Evolutionary conservation across 2,113 vertebrate species (phyloP).

Genomic region (Herpetotheres cachinnans): DNA sequence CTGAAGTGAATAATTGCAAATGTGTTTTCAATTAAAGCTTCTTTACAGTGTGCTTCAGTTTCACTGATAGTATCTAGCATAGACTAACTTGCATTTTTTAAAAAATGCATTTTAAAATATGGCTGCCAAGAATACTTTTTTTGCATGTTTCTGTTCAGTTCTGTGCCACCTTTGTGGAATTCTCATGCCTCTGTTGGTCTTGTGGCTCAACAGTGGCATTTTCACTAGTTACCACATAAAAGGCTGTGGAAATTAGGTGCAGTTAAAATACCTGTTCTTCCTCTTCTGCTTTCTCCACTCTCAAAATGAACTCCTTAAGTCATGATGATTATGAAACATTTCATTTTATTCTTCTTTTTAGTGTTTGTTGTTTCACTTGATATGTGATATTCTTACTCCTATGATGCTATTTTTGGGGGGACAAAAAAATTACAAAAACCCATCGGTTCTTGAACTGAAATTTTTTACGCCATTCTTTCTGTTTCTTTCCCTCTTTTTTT

Average conservation of each 20-base stretch:
- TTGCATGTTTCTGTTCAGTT: not conserved
- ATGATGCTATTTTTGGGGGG: not conserved
- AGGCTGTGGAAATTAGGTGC: not conserved
- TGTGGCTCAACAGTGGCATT: not conserved
- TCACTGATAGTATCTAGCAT: not conserved
- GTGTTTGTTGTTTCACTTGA: not conserved
- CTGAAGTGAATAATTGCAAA: slow-evolving; percentile 25
- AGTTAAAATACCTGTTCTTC: not conserved
- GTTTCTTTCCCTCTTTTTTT: not conserved
- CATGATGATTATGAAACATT: not conserved
- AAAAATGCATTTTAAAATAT: not conserved
- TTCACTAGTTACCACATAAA: not conserved
- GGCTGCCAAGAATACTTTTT: not conserved
- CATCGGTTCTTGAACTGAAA: not conserved
- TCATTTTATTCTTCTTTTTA: not conserved
- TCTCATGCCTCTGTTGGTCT: not conserved
- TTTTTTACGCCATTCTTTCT: not conserved
- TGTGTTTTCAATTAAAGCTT: not conserved
- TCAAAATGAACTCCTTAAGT: not conserved
- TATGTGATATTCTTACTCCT: not conserved
- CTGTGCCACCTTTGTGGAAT: not conserved
- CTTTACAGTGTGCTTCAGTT: not conserved
- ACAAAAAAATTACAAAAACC: not conserved
- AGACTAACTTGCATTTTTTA: not conserved
- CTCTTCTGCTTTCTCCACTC: not conserved